Evolutionary conservation across 53 echinoderm and acorn worm species (phyloP), one percentile per base, ranked within the genome.

Genomic region (Echinometra lucunter): DNA sequence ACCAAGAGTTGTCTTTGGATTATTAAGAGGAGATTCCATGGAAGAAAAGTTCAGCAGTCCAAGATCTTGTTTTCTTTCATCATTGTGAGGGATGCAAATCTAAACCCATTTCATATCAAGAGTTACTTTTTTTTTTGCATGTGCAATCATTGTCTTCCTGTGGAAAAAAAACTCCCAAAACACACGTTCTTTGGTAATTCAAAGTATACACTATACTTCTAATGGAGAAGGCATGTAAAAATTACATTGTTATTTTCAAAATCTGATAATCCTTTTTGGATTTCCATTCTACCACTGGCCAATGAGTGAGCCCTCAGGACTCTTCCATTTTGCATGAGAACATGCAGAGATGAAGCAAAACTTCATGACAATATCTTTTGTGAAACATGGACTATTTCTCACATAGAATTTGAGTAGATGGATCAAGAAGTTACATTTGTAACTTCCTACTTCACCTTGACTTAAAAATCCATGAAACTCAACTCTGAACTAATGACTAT

Each of bases 1-100:
- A 94, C 66, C 81, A 19, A 60, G 83, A 82, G 66, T 58, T 94
- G 27, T 82, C 82, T 19, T 16, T 94, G 91, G 38, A 60, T 37
- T 21, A 21, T 40, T 11, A 32, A 37, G 60, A 17, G 19, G 40
- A 89, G 58, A 58, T 18, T 85, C 28, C 49, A 28, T 4, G 85
- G 15, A 49, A 35, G 44, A 35, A 30, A 34, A 10, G 1, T 35
- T 0, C 0, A 34, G 9, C 11, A 10, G 6, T 32, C 53, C 69
- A 69, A 10, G 53, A 0, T 53, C 8, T 53, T 13, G 70, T 34
- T 32, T 2, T 70, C 30, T 70, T 30, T 28, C 70, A 70, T 34
- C n/a, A n/a, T n/a, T n/a, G n/a, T n/a, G n/a, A n/a, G n/a, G n/a
- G n/a, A n/a, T n/a, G n/a, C n/a, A n/a, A n/a, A n/a, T n/a, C n/a